These are phyloP conservation scores for mouse (Mus musculus) DNA, from an alignment of 2,113 vertebrate genomes.

Conservation along the genomic window GRCm39 chr13:108528501-108529000, in stretches of 20 bases:
- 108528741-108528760: background rate
- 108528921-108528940: background rate
- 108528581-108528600: background rate
- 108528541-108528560: background rate
- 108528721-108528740: background rate
- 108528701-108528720: background rate
- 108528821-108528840: background rate
- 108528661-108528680: background rate
- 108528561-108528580: background rate
- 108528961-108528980: background rate
- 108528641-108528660: background rate
- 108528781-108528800: background rate
- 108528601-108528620: background rate
- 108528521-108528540: no score
- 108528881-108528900: background rate
- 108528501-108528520: background rate
- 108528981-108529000: background rate
- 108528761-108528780: no score
- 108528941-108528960: background rate
- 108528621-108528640: background rate
- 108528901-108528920: background rate
- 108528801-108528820: conserved; percentile 8
- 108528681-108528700: background rate
- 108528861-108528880: background rate
- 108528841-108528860: background rate